Conservation (phyloP, 2,113 vertebrate species). For the Hippopotamus amphibius region DNA sequence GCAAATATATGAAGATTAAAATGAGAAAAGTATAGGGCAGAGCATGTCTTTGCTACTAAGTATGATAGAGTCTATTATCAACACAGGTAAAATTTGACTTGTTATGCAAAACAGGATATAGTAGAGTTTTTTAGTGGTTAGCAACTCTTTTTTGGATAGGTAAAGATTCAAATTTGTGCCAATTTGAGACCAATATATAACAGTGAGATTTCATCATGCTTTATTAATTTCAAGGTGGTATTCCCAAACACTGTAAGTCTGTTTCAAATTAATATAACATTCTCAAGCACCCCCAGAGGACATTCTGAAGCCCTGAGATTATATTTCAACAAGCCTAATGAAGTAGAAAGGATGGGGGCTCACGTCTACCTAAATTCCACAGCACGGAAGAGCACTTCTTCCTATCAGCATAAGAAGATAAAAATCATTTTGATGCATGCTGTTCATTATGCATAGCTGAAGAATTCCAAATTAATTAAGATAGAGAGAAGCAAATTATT, state of each 20-base stretch:
- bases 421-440: neutral
- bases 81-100: neutral
- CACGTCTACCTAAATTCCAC: neutral
- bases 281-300: neutral
- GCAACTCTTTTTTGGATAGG: neutral
- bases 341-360: neutral
- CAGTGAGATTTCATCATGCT: slow-evolving; percentile 11
- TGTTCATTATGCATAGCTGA: neutral
- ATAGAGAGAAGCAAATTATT: neutral
- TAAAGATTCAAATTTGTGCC: slow-evolving; percentile 40
- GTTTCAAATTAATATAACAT: slow-evolving; percentile 46
- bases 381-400: neutral
- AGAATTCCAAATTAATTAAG: slow-evolving; percentile 46
- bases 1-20: slow-evolving; percentile 26
- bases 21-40: neutral
- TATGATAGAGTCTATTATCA: neutral
- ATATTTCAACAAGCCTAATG: slow-evolving; percentile 52
- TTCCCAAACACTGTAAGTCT: slow-evolving; percentile 48
- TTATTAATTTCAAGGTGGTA: slow-evolving; percentile 32
- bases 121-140: neutral
- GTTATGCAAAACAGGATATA: neutral
- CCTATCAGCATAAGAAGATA: neutral
- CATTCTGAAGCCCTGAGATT: neutral
- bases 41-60: neutral
- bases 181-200: neutral